Percentiles rank a stretch among this genome's conserved stretches.
These are phyloP conservation scores for Naja naja DNA, from an alignment of 2,113 vertebrate genomes.

Conservation along the genomic window DNA sequence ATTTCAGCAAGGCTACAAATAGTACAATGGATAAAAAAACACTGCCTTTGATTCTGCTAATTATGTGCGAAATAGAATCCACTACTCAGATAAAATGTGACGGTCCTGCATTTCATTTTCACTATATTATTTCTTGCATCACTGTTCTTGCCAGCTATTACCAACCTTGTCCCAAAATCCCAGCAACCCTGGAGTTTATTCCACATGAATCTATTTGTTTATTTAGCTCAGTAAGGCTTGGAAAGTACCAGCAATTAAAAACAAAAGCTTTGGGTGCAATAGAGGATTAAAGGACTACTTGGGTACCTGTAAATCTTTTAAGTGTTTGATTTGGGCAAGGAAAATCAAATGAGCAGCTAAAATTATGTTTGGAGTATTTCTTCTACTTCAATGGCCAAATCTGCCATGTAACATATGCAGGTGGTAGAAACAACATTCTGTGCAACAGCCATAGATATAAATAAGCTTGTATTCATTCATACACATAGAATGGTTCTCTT, in stretches of 20 bases:
- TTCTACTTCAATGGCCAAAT: background rate
- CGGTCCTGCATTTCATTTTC: background rate
- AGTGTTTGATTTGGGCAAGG: background rate
- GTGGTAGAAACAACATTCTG: background rate
- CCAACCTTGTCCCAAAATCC: background rate
- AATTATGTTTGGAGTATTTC: background rate
- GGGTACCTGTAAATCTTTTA: background rate
- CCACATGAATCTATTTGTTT: background rate
- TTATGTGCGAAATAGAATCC: constrained; percentile 33
- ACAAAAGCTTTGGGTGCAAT: background rate
- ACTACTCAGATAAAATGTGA: constrained; percentile 21
- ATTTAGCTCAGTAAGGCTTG: background rate
- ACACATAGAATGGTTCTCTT: background rate
- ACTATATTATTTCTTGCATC: background rate
- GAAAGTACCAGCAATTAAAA: background rate
- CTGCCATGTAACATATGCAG: background rate
- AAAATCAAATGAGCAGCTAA: background rate
- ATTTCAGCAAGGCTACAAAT: constrained; percentile 34
- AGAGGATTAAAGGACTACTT: background rate
- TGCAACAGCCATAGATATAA: background rate
- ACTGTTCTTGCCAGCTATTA: background rate
- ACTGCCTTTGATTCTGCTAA: constrained; percentile 28
- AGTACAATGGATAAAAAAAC: constrained; percentile 21
- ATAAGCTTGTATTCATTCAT: background rate
- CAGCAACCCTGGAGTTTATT: background rate